Percentiles rank a stretch among this genome's conserved stretches.
phyloP scores from a whole-genome alignment of 2,888 invertebrate species.

The Sinopyrophorus schimmeli region DNA sequence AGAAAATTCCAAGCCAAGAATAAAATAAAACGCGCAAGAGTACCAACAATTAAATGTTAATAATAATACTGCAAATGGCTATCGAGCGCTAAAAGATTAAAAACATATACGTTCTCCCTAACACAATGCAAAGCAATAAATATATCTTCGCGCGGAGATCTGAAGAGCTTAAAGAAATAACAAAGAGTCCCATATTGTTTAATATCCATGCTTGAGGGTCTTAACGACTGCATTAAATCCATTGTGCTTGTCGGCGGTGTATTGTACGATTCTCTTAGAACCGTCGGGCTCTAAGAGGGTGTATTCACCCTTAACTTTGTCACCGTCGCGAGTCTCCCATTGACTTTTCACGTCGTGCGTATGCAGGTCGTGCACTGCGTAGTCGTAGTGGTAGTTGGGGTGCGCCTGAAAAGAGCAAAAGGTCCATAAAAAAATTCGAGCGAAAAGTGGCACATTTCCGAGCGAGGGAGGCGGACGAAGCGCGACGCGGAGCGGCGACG shows the following conservation, averaged over 20 bases:
- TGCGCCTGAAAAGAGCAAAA: slow-evolving; percentile 53
- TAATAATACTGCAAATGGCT: slow-evolving; percentile 7
- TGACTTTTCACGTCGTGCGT: slow-evolving; percentile 57
- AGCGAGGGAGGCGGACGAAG: no score
- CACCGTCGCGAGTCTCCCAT: slow-evolving; percentile 56
- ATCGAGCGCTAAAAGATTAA: not conserved
- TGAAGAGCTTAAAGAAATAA: no score
- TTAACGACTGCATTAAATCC: slow-evolving; percentile 53
- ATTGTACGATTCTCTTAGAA: slow-evolving; percentile 50
- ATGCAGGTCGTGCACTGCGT: slow-evolving; percentile 56
- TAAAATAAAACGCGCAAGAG: no score
- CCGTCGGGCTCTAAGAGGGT: slow-evolving; percentile 53
- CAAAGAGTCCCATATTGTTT: no score
- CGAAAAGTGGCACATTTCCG: no score
- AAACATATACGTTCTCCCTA: no score
- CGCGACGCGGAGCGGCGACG: no score
- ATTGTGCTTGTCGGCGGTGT: slow-evolving; percentile 52
- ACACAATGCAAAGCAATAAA: no score
- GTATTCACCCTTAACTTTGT: slow-evolving; percentile 55
- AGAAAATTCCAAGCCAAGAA: no score
- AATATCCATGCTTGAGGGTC: slow-evolving; percentile 45
- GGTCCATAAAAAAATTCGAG: no score
- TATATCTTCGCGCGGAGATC: no score
- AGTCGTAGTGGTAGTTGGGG: slow-evolving; percentile 56
- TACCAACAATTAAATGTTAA: not conserved